These are phyloP conservation scores for Ctenopoma kingsleyae DNA, from an alignment of 2,797 vertebrate genomes.

Conservation along the genomic window DNA sequence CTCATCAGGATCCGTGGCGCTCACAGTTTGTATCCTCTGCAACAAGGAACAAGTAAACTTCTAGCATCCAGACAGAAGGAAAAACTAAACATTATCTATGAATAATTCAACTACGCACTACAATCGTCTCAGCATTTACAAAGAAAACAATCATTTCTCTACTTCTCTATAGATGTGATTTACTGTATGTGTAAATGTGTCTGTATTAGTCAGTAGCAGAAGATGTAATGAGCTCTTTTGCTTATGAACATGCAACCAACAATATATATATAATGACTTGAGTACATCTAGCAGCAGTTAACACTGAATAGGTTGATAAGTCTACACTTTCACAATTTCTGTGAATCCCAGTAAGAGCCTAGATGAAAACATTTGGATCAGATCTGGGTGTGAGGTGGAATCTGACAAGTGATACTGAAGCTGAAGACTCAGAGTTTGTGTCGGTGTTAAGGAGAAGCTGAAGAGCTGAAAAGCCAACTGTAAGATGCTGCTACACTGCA, in stretches of 20 bases:
- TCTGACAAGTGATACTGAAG: not conserved
- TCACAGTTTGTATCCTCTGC: conserved; percentile 93
- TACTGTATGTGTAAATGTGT: too few species aligned
- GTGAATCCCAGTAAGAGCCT: not conserved
- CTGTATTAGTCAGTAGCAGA: too few species aligned
- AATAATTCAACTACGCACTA: too few species aligned
- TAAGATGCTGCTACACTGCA: not conserved
- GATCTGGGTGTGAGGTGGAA: not conserved
- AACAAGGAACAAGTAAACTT: conserved; percentile 3
- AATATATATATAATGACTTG: too few species aligned
- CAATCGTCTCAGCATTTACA: too few species aligned
- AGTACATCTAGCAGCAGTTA: too few species aligned
- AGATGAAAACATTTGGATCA: not conserved
- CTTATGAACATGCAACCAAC: too few species aligned
- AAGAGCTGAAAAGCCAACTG: not conserved
- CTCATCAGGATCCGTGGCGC: conserved; percentile 91
- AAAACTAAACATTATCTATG: too few species aligned
- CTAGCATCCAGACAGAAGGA: not conserved
- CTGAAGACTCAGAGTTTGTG: not conserved
- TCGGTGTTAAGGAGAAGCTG: not conserved
- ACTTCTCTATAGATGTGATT: too few species aligned
- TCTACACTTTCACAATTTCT: not conserved
- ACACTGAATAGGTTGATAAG: not conserved
- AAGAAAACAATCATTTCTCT: too few species aligned
- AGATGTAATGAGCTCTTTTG: too few species aligned